A percentile compares a stretch with the other conserved stretches of the same genome.
These are phyloP conservation scores for Harpalus rubripes DNA, from an alignment of 2,888 invertebrate species.

Conservation along the genomic window DNA sequence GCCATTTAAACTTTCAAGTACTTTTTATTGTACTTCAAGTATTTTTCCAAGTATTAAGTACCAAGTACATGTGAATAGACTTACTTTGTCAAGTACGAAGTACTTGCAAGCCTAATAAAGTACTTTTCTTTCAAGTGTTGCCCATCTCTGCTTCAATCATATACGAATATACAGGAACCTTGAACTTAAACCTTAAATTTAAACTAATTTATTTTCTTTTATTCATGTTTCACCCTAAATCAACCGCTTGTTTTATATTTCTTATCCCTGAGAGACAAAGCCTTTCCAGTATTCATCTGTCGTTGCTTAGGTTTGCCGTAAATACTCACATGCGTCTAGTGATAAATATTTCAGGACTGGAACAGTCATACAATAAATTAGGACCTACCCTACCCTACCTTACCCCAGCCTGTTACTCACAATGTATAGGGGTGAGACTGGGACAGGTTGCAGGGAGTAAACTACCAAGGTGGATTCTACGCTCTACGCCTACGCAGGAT, in stretches of 20 bases:
- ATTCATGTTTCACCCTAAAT: too few relatives aligned
- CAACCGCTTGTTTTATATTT: neutral
- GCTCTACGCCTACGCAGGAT: neutral
- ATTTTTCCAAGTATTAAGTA: too few relatives aligned
- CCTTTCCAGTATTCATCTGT: neutral
- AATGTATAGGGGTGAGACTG: neutral
- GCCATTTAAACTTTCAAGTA: too few relatives aligned
- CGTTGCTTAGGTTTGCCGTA: slow-evolving; percentile 34
- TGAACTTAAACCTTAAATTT: too few relatives aligned
- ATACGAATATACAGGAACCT: too few relatives aligned
- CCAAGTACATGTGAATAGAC: too few relatives aligned
- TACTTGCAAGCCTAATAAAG: too few relatives aligned
- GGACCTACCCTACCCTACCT: slow-evolving; percentile 30
- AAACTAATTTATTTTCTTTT: too few relatives aligned
- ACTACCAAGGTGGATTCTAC: neutral
- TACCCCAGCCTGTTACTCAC: neutral
- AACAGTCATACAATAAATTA: slow-evolving; percentile 66
- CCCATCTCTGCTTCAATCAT: too few relatives aligned
- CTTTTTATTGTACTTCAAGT: too few relatives aligned
- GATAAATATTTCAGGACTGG: slow-evolving; percentile 64
- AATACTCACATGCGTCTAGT: slow-evolving; percentile 65
- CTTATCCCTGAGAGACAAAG: neutral
- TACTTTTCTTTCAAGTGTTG: too few relatives aligned
- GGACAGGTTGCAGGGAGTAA: neutral
- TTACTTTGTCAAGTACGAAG: too few relatives aligned